Base-by-base conservation (phyloP, 2,113 vertebrate species). In the Paraplagusia blochii region DNA sequence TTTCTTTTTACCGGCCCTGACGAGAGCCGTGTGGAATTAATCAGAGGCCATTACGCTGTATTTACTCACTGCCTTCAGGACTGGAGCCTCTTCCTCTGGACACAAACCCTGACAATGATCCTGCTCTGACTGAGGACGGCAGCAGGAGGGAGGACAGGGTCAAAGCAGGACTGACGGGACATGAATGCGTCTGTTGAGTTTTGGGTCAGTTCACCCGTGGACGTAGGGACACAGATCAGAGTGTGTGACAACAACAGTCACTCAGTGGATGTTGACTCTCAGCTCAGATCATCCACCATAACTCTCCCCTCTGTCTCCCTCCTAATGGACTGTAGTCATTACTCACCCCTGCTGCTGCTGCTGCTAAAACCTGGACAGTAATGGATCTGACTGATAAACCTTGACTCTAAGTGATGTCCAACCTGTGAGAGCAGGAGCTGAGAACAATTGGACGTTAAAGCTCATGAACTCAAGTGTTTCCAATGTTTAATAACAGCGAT, bases 1-100 rank as follows among this genome's bases (percentile, higher is more conserved):
- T 94, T 90, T 93, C 92, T 94, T 92, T 94, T 94, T 90, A 92
- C 93, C 92, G 88, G 87, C 90, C 93, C 46, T 92, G 91, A 96
- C 94, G 93, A 96, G 94, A 95, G 95, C 95, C 92, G 93, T 95
- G 96, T 92, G 93, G 94, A 95, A 95, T 94, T 97, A 97, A 98
- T 99, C 95, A 97, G 95, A 94, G 93, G 95, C 94, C 94, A 98
- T 99, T 99, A 98, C 93, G 91, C 92, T 85, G 88, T 91, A 91
- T 92, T 92, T 91, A 90, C 85, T 88, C 84, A 80, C 78, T 85
- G 50, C 84, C 69, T 86, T 86, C 75, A 84, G 87, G 80, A 82
- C 83, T 88, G 79, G 52, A 78, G 74, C 82, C 76, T 71, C 77
- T 71, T 67, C 66, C 71, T 68, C 79, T 74, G 69, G 82, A 82